Evolutionary conservation across 2,797 vertebrate species (phyloP), one percentile per base, ranked within the genome.

Genomic region (Borostomias antarcticus): DNA sequence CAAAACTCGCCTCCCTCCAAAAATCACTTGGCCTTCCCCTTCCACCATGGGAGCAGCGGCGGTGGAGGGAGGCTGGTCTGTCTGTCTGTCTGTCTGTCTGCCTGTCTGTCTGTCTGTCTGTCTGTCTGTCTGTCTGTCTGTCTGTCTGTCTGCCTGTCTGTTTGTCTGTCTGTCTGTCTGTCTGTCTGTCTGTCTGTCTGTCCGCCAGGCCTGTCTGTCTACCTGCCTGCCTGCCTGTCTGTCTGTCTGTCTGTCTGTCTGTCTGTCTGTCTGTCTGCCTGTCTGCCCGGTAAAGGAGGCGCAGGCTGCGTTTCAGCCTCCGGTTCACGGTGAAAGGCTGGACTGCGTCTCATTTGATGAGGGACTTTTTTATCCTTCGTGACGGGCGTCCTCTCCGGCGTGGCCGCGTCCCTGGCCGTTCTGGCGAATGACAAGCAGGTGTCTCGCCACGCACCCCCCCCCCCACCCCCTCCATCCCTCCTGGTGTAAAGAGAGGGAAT

Each of bases 1-100:
- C 82, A 83, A 82, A 86, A 84, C 77, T 85, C 75, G 79, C 82
- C 84, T 80, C 75, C 79, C 76, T 76, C 69, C 70, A 78, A 83
- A 70, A 35, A 29, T 88, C 69, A 86, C 85, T 89, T 88, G 9
- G 68, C 69, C 70, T 78, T 62, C 63, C 54, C 69, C 15, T 40
- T 76, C 77, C 81, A 78, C 67, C n/a, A n/a, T n/a, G n/a, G 73
- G 80, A 76, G 70, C 69, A n/a, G 82, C 79, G 76, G 51, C 74
- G 66, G 51, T 25, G 10, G 8, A 40, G 64, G 80, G 69, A 74
- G 74, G 76, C 85, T 82, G 74, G 78, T 85, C 66, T 64, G 66
- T 59, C 47, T 64, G 72, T 26, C 61, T 30, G 61, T 75, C 73
- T 69, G 73, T 66, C 81, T n/a, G n/a, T 68, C n/a, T 62, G 58